A percentile compares a stretch with the other conserved stretches of the same genome.
Evolutionary conservation across 2,113 vertebrate species (phyloP).

Genomic region (Pipra filicauda): DNA sequence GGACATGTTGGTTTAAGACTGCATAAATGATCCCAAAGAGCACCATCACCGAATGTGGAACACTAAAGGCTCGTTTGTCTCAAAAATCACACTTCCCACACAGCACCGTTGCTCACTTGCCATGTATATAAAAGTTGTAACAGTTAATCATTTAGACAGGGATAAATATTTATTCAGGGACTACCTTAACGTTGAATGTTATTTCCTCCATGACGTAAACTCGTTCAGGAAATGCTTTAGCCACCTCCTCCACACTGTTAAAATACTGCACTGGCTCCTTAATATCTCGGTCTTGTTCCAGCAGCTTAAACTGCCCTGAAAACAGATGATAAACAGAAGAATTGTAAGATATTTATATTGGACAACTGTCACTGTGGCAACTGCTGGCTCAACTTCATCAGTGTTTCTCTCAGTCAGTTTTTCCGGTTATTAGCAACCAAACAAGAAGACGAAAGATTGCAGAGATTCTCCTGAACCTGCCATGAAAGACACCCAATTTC

Average conservation of each 20-base stretch:
- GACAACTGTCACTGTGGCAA: constrained; percentile 70
- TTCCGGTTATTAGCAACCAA: constrained; percentile 28
- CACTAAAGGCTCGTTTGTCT: background rate
- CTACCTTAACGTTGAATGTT: constrained; percentile 98
- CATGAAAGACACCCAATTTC: background rate
- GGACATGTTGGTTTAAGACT: background rate
- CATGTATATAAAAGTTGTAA: constrained; percentile 23
- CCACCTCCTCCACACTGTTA: constrained; percentile 98
- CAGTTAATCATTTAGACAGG: constrained; percentile 50
- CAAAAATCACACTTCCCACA: constrained; percentile 51
- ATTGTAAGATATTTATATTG: constrained; percentile 70
- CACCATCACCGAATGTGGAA: background rate
- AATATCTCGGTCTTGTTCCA: constrained; percentile 98
- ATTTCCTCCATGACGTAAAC: constrained; percentile 99
- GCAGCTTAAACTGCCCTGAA: constrained; percentile 96
- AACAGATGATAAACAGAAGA: constrained; percentile 73
- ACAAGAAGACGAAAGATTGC: background rate
- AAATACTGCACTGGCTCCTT: constrained; percentile 98
- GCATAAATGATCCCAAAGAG: background rate
- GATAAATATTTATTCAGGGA: constrained; percentile 75
- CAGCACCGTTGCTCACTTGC: background rate
- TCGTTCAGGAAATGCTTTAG: constrained; percentile 98
- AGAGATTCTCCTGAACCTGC: constrained; percentile 7
- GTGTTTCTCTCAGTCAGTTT: constrained; percentile 10
- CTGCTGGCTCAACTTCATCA: constrained; percentile 32